Conservation (phyloP, 2,113 vertebrate species). For the Barbus barbus region DNA sequence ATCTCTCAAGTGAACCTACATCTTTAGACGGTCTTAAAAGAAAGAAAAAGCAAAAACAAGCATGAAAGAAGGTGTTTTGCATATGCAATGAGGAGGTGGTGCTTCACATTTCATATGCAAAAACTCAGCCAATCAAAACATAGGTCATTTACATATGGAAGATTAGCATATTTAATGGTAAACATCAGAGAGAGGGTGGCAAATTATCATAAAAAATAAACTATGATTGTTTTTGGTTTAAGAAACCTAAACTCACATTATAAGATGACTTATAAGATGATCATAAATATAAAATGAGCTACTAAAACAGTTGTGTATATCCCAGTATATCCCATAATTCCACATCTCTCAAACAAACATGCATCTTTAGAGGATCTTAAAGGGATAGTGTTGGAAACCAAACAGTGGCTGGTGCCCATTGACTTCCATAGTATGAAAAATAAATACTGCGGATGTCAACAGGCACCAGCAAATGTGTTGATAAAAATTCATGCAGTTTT, state of each 20-base stretch:
- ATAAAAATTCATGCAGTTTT: neutral
- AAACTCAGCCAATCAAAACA: neutral
- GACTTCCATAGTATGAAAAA: neutral
- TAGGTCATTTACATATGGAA: neutral
- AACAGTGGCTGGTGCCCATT: neutral
- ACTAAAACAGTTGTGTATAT: constrained; percentile 37
- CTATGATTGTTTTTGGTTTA: neutral
- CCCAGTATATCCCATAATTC: constrained; percentile 13
- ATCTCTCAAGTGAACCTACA: neutral
- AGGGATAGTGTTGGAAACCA: neutral
- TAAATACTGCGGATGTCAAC: too few species aligned
- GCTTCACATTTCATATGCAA: neutral
- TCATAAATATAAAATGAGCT: neutral
- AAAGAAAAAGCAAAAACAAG: too few species aligned
- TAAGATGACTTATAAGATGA: neutral
- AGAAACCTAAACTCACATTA: neutral
- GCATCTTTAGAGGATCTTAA: neutral
- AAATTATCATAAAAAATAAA: neutral
- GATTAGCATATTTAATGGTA: neutral
- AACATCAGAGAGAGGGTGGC: neutral
- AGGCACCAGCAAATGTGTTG: too few species aligned
- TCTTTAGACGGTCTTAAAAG: neutral
- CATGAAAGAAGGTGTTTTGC: neutral
- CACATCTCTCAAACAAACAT: neutral
- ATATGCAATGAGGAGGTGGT: neutral